Percentiles rank a stretch among this genome's conserved stretches.
These are phyloP conservation scores for Griposia aprilina DNA, from an alignment of 2,888 invertebrate genomes.

Conservation along the genomic window DNA sequence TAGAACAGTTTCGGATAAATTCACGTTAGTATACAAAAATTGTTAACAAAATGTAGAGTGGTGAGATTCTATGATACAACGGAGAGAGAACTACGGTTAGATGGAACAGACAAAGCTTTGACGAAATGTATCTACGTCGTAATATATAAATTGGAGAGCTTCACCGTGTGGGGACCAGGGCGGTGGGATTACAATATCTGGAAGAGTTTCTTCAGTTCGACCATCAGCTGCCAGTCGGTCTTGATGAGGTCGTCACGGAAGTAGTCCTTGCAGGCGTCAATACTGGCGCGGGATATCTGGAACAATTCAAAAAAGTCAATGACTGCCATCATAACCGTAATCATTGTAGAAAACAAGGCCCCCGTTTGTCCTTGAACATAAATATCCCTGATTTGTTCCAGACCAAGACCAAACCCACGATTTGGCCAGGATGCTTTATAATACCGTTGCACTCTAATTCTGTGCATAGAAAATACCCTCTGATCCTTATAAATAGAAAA, in stretches of 20 bases:
- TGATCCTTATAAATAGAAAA: neutral
- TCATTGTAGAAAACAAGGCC: neutral
- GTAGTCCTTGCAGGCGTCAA: slow-evolving; percentile 99
- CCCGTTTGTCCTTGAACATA: neutral
- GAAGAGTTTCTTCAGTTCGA: slow-evolving; percentile 99
- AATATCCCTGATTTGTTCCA: neutral
- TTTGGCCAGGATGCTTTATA: neutral
- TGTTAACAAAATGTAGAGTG: slow-evolving; percentile 64
- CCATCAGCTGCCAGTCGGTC: slow-evolving; percentile 99
- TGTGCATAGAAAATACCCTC: neutral
- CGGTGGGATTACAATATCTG: slow-evolving; percentile 94
- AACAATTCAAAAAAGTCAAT: slow-evolving; percentile 71
- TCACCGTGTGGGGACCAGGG: slow-evolving; percentile 63
- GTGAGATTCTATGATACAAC: slow-evolving; percentile 70
- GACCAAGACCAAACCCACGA: neutral
- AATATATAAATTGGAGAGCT: slow-evolving; percentile 73
- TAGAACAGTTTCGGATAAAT: slow-evolving; percentile 52
- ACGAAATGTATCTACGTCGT: slow-evolving; percentile 62
- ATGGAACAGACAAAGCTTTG: slow-evolving; percentile 83
- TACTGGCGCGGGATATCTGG: slow-evolving; percentile 99
- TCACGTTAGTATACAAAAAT: slow-evolving; percentile 52
- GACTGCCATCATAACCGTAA: neutral
- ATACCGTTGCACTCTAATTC: neutral
- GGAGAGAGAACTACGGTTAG: slow-evolving; percentile 74
- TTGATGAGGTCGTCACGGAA: slow-evolving; percentile 99